Evolutionary conservation across 2,888 invertebrate species (phyloP).

Genomic region (Micoletzkya japonica): DNA sequence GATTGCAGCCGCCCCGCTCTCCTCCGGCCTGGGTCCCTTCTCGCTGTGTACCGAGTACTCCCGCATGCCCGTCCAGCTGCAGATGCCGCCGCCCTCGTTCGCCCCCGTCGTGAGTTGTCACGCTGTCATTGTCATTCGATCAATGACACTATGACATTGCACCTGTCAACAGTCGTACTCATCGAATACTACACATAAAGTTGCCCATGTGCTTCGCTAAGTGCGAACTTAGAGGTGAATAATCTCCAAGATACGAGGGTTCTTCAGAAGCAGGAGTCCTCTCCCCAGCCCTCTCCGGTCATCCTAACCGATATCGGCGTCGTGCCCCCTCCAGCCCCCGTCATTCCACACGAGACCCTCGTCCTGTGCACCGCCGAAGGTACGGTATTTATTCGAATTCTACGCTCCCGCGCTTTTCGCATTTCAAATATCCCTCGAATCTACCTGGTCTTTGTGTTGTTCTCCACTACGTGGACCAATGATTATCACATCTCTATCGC

Average conservation of each 20-base stretch:
- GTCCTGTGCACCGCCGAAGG: too few relatives aligned
- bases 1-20: not conserved
- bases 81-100: slow-evolving; percentile 21
- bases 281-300: not conserved
- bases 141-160: too few relatives aligned
- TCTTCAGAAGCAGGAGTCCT: not conserved
- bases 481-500: too few relatives aligned
- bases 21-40: slow-evolving; percentile 15
- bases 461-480: too few relatives aligned
- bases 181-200: not conserved
- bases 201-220: not conserved
- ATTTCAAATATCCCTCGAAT: too few relatives aligned
- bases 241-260: too few relatives aligned
- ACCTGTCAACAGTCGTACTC: too few relatives aligned
- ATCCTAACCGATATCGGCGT: not conserved
- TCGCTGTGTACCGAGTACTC: slow-evolving; percentile 1
- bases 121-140: too few relatives aligned
- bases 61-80: slow-evolving; percentile 8
- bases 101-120: not conserved
- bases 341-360: too few relatives aligned
- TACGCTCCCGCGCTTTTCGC: too few relatives aligned
- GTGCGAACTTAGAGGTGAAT: not conserved
- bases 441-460: too few relatives aligned
- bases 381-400: too few relatives aligned
- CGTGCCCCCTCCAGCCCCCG: not conserved